Base-by-base conservation (phyloP, 2,113 vertebrate species). In the Cynopterus brachyotis region DNA sequence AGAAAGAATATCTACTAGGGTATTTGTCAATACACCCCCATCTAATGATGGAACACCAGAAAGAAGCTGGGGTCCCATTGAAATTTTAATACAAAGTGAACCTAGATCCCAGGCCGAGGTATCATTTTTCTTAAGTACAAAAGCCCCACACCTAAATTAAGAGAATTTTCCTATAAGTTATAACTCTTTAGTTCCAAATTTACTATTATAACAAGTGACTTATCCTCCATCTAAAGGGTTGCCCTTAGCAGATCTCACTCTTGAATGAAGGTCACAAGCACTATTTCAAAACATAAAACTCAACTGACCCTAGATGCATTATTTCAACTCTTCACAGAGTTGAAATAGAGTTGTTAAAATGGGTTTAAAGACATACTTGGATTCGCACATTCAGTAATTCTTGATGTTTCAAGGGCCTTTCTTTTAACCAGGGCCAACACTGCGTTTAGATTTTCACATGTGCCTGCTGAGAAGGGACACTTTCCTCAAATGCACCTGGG, bases 251-350 rank as follows among this genome's bases (percentile, higher is more conserved):
- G 92, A 84, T 88, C 84, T 92, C 45, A 15, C 76, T 94, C 26
- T 76, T 84, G 81, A 96, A 83, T 79, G 72, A 94, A 93, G 91
- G 91, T 95, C 93, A 42, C n/a, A 12, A 84, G 76, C 57, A 93
- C 95, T 96, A 96, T 93, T 94, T 78, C 76, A 94, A 79, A 96
- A 92, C 89, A 94, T 57, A 93, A 96, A 92, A 78, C 53, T 66
- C 78, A 81, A 26, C 67, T 53, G 92, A 91, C 90, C 92, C 78
- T 37, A 55, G 35, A 91, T 85, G 72, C 45, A 50, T 76, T 69
- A 79, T 80, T 96, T 97, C 0, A 24, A 95, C 66, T 89, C 59
- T 92, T 96, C 45, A 35, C 66, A 28, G 95, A 90, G 90, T 78
- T 96, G 76, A 95, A 92, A 64, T 37, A 37, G 13, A 91, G 81